Evolutionary conservation across 2,888 invertebrate genomes (phyloP), one percentile per base, ranked within the genome.

Genomic region (Serrognathus titanus): DNA sequence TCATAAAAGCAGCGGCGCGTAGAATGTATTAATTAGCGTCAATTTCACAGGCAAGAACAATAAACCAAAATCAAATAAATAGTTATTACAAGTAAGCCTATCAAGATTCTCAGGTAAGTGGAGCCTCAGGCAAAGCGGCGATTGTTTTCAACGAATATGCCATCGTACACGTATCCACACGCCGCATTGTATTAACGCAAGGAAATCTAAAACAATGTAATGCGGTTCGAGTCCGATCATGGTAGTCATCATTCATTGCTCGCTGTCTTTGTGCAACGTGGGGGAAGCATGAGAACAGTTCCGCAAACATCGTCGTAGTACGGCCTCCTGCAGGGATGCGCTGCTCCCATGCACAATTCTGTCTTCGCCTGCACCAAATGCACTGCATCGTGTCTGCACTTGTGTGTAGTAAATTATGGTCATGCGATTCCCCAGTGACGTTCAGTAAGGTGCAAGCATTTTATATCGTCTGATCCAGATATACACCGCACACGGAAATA

Each of bases 181-280:
- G 50, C 50, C 52, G 48, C 51, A 60, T 61, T 61, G 60, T 62
- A 59, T 57, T 60, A 57, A 59, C 52, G 58, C 48, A 50, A 43
- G 58, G 56, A 52, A 54, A 64, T 55, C 58, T 60, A 55, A 63
- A 64, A 65, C 62, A 60, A 65, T 63, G 60, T 60, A 57, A 55
- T 60, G 56, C 50, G 54, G 57, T 61, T 62, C 60, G 55, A 62
- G 61, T 60, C 48, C 62, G 62, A 52, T 64, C 66, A 60, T 63
- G 64, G 64, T 63, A 62, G 60, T 62, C 65, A 67, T 66, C 67
- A 69, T 68, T 68, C 69, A 69, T 67, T 64, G 58, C 64, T 61
- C 64, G 68, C 67, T 31, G 24, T 31, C 24, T 31, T 31, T 31
- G 24, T 31, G 24, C 24, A 7, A 31, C 54, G 57, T 49, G 48